These are phyloP conservation scores for Porites rus DNA, from an alignment of 92 coral and sea anemone species.

Conservation along the genomic window DNA sequence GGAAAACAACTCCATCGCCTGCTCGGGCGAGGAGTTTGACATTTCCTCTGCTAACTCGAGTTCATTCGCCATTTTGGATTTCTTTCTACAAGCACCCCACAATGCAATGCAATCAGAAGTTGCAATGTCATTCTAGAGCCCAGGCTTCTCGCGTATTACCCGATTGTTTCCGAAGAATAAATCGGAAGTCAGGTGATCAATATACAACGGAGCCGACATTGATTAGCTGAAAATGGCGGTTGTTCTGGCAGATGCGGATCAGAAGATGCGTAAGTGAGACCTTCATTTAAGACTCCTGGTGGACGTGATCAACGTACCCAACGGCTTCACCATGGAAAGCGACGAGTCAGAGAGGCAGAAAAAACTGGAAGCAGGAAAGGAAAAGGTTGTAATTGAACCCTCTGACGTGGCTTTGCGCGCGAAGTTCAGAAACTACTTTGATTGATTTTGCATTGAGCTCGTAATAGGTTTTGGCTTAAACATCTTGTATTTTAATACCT, in stretches of 20 bases:
- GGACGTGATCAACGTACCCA: not conserved
- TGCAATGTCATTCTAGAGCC: conserved; percentile 32
- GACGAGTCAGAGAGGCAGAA: conserved; percentile 97
- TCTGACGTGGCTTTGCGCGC: conserved; percentile 87
- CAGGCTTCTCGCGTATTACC: not conserved
- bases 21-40: conserved; percentile 83
- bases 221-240: conserved; percentile 50
- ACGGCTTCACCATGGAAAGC: conserved; percentile 81
- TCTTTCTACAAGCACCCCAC: not conserved
- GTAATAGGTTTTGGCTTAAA: not conserved
- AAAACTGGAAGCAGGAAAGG: conserved; percentile 97
- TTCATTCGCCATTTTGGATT: conserved; percentile 94
- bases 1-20: conserved; percentile 92
- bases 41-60: conserved; percentile 88
- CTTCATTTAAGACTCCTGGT: conserved; percentile 18
- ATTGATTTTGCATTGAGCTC: conserved; percentile 16
- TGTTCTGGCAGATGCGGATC: conserved; percentile 8
- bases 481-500: not conserved
- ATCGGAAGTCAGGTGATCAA: conserved; percentile 22
- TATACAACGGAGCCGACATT: conserved; percentile 20
- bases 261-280: conserved; percentile 24
- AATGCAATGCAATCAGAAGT: conserved; percentile 13
- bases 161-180: conserved; percentile 9
- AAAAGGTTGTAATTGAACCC: conserved; percentile 72
- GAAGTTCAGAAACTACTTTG: conserved; percentile 53